Evolutionary conservation across 1,140 invertebrate species (phyloP).

Genomic region (Lordiphosa clarofinis): DNA sequence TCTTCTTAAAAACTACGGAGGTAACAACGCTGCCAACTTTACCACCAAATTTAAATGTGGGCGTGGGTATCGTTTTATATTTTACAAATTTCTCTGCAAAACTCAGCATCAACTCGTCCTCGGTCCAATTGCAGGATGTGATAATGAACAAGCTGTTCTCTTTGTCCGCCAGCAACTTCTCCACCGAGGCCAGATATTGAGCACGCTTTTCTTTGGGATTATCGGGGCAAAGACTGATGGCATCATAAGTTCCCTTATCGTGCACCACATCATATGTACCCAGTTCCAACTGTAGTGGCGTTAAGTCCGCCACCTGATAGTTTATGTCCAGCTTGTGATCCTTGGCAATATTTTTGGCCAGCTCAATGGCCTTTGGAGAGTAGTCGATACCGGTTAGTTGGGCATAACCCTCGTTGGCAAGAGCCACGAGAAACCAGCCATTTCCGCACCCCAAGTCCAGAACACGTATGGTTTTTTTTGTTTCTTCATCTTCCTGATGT

Average conservation of each 20-base stretch:
- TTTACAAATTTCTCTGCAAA: slow-evolving; percentile 85
- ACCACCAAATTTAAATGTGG: slow-evolving; percentile 91
- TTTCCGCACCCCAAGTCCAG: slow-evolving; percentile 93
- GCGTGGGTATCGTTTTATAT: slow-evolving; percentile 85
- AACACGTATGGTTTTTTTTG: slow-evolving; percentile 81
- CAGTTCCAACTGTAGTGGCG: slow-evolving; percentile 31
- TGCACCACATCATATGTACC: slow-evolving; percentile 85
- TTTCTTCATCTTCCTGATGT: slow-evolving; percentile 46
- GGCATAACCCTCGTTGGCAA: slow-evolving; percentile 85
- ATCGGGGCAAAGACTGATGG: slow-evolving; percentile 89
- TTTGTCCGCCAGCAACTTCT: slow-evolving; percentile 27
- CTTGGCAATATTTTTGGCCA: slow-evolving; percentile 85
- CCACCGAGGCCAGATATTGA: slow-evolving; percentile 86
- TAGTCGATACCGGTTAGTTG: slow-evolving; percentile 92
- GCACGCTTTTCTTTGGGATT: slow-evolving; percentile 83
- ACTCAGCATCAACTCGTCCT: slow-evolving; percentile 87
- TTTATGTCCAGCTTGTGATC: slow-evolving; percentile 82
- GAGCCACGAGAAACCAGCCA: slow-evolving; percentile 89
- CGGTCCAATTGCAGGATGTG: slow-evolving; percentile 97
- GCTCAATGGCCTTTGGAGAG: slow-evolving; percentile 87
- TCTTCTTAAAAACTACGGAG: slow-evolving; percentile 85
- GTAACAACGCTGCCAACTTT: slow-evolving; percentile 89
- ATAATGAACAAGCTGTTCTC: slow-evolving; percentile 86
- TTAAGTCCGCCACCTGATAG: slow-evolving; percentile 80
- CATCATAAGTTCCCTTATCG: slow-evolving; percentile 97